These are phyloP conservation scores for Melanargia galathea DNA, from an alignment of 2,888 invertebrate species.

Conservation along the genomic window DNA sequence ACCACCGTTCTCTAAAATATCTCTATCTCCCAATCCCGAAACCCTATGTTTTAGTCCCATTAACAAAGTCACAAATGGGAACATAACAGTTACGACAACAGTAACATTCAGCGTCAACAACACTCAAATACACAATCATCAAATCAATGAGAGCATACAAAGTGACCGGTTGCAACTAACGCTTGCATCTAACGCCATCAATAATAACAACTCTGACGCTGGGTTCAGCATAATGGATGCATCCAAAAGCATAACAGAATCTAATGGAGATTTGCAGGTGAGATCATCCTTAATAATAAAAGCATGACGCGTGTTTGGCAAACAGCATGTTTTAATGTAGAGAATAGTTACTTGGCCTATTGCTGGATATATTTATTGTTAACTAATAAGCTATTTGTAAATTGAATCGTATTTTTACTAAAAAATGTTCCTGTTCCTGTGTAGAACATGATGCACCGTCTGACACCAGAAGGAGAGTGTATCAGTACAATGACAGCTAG, in stretches of 20 bases:
- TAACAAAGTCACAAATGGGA: conserved; percentile 82
- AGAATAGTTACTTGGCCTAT: conserved; percentile 36
- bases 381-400: conserved; percentile 35
- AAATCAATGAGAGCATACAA: conserved; percentile 76
- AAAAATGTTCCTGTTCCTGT: conserved; percentile 69
- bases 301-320: conserved; percentile 52
- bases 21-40: conserved; percentile 73
- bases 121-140: conserved; percentile 78
- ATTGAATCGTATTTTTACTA: conserved; percentile 31
- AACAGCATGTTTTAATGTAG: conserved; percentile 45
- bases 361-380: conserved; percentile 45
- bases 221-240: conserved; percentile 65
- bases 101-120: conserved; percentile 90
- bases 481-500: conserved; percentile 84
- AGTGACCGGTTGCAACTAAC: conserved; percentile 78
- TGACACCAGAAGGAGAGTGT: conserved; percentile 87
- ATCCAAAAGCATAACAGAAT: conserved; percentile 62
- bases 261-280: conserved; percentile 72
- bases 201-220: conserved; percentile 70
- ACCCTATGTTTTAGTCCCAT: conserved; percentile 69
- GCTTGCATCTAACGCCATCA: conserved; percentile 77
- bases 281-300: conserved; percentile 48
- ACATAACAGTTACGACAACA: conserved; percentile 93
- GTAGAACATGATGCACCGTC: conserved; percentile 86
- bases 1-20: conserved; percentile 82